These are phyloP conservation scores for Microctenopoma stevenorrisi DNA, from an alignment of 2,797 vertebrate species.

Conservation along the genomic window DNA sequence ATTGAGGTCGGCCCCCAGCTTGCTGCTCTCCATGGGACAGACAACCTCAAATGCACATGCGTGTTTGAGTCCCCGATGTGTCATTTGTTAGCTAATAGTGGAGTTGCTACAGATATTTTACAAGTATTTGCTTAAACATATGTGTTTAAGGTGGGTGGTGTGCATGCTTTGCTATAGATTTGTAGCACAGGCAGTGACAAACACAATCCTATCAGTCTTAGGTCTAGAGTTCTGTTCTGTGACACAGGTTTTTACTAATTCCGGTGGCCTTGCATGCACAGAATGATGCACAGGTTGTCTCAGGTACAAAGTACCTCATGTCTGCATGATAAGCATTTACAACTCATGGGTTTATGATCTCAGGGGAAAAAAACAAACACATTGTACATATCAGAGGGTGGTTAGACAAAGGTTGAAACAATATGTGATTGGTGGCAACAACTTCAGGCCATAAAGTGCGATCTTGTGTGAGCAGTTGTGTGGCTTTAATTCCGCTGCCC, in stretches of 20 bases:
- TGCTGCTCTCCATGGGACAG: conserved; percentile 32
- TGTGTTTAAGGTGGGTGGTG: conserved; percentile 30
- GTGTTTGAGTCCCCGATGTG: conserved; percentile 45
- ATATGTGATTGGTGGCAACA: conserved; percentile 44
- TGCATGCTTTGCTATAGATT: conserved; percentile 6
- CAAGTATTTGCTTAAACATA: conserved; percentile 43
- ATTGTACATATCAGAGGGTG: background rate
- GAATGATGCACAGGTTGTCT: background rate
- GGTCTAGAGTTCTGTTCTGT: conserved; percentile 29
- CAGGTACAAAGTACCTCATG: background rate
- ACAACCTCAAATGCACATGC: conserved; percentile 55
- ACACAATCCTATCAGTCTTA: conserved; percentile 15
- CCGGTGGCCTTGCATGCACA: conserved; percentile 5
- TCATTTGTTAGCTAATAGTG: conserved; percentile 26
- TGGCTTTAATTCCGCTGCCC: conserved; percentile 73
- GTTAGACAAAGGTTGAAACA: conserved; percentile 27
- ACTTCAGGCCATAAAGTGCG: conserved; percentile 50
- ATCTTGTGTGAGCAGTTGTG: conserved; percentile 66
- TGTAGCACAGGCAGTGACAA: conserved; percentile 38
- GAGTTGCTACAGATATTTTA: conserved; percentile 43
- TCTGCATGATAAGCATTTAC: too few species aligned
- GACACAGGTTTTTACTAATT: conserved; percentile 33
- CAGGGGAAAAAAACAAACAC: background rate
- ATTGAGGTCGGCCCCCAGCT: conserved; percentile 41
- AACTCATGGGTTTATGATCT: too few species aligned